Evolutionary conservation across 2,797 vertebrate species (phyloP), one percentile per base, ranked within the genome.

Genomic region (Linurgus olivaceus): DNA sequence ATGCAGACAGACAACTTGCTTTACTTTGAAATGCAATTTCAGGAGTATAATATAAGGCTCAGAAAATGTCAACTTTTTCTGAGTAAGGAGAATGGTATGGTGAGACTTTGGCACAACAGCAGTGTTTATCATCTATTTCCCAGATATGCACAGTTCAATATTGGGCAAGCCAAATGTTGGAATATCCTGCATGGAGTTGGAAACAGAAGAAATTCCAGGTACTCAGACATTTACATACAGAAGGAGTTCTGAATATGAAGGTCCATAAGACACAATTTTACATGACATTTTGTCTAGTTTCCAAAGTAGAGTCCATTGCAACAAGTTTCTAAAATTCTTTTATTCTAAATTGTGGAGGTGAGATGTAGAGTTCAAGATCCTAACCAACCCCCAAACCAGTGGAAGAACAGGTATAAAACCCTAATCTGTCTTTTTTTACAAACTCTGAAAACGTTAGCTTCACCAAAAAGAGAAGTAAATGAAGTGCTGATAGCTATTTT

Each of bases 161-260:
- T 4, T 38, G 26, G n/a, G 48, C 11, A 83, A 72, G 9, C 3
- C 33, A 20, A 68, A 65, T 5, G 11, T 2, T 47, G 25, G 68
- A 86, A 44, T 3, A 44, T 66, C 26, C 29, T 45, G 5, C 9
- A 37, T 9, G 26, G 28, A 52, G 21, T 0, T 31, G 21, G 37
- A 63, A 79, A 50, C 6, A 10, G 14, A 52, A 18, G 8, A 62
- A 58, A 61, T 38, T 16, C 12, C 59, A 66, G 9, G 11, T 31
- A 55, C 16, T 61, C 11, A 45, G 47, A 58, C 6, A 57, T 0
- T 0, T 10, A 35, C 9, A 21, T 13, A 31, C 3, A 65, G 40
- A 73, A 71, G 11, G 13, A 77, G 17, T 4, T 59, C n/a, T 35
- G 51, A 78, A 35, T 42, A 59, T 5, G 29, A 86, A 79, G 24